These are phyloP conservation scores for Leucopternis melanops DNA, from an alignment of 2,113 vertebrate species.

Conservation along the genomic window DNA sequence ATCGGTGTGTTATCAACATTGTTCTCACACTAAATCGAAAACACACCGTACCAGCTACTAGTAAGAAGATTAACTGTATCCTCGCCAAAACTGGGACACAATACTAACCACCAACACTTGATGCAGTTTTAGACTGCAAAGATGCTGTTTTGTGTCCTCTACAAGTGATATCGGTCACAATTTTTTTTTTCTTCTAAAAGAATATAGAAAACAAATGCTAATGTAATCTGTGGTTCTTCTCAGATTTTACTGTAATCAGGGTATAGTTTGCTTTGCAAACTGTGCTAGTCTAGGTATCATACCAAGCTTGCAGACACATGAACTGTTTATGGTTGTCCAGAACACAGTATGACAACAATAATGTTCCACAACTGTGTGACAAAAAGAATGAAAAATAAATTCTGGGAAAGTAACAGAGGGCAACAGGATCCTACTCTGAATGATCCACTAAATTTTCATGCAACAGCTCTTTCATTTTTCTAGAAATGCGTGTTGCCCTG, in stretches of 20 bases:
- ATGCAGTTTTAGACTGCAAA: slow-evolving; percentile 3
- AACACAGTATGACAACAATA: neutral
- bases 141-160: neutral
- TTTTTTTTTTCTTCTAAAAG: neutral
- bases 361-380: neutral
- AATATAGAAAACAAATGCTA: neutral
- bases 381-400: neutral
- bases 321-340: neutral
- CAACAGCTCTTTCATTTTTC: neutral
- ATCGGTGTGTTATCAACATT: too few species aligned
- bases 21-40: too few species aligned
- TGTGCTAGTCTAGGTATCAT: neutral
- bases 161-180: neutral
- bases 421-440: neutral
- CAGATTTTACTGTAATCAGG: neutral
- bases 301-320: neutral
- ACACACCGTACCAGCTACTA: too few species aligned
- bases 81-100: too few species aligned
- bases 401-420: neutral
- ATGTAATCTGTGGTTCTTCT: neutral
- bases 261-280: neutral
- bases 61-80: too few species aligned
- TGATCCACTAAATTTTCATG: neutral
- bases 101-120: neutral
- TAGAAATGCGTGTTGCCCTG: neutral